phyloP scores from a whole-genome alignment of 2,797 vertebrate species.

The Poeciliopsis paucimaculata region DNA sequence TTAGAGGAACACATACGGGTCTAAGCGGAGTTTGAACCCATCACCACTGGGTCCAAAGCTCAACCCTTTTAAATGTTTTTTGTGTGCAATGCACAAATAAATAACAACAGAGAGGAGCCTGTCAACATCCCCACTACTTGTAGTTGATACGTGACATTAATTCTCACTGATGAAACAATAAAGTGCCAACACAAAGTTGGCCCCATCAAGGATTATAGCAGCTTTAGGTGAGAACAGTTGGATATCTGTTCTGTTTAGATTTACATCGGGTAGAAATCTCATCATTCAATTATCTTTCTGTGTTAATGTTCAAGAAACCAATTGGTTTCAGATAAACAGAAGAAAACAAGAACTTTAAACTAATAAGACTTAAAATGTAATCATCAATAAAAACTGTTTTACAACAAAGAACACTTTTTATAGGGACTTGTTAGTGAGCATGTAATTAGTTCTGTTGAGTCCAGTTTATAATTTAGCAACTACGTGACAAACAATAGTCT shows the following conservation, averaged over 20 bases:
- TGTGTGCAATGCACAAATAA: neutral
- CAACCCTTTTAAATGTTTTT: neutral
- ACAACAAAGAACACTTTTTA: neutral
- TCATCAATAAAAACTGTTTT: neutral
- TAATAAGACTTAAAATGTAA: neutral
- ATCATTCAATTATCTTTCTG: neutral
- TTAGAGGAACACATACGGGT: no score
- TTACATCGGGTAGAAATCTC: neutral
- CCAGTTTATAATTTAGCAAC: constrained; percentile 26
- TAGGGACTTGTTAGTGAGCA: neutral
- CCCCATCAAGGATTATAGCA: neutral
- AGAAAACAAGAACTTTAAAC: neutral
- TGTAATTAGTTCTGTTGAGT: neutral
- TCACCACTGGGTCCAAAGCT: neutral
- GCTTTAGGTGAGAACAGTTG: neutral
- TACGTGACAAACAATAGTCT: constrained; percentile 11
- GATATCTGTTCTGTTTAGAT: neutral
- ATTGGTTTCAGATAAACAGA: neutral
- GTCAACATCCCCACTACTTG: neutral
- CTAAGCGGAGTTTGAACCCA: neutral
- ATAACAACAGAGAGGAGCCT: neutral
- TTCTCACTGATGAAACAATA: neutral
- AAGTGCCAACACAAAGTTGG: neutral
- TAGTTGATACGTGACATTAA: neutral
- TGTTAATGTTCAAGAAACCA: neutral